Conservation (phyloP, 2,113 vertebrate species). For the Hemiscyllium ocellatum region DNA sequence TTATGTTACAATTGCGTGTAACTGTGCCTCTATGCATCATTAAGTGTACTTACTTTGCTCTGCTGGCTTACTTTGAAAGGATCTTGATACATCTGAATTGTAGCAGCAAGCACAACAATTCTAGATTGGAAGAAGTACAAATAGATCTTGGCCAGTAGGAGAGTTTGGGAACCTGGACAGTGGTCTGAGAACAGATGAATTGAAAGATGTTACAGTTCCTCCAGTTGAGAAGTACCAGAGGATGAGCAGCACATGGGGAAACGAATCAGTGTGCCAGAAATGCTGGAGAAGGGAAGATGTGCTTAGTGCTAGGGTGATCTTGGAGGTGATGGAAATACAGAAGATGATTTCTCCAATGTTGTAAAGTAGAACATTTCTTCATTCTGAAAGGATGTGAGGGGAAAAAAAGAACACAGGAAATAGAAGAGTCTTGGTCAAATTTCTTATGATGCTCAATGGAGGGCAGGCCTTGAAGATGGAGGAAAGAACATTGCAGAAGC, state of each 20-base stretch:
- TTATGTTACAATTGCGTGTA: background rate
- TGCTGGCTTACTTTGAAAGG: background rate
- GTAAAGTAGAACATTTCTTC: background rate
- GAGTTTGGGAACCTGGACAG: background rate
- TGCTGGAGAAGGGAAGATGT: background rate
- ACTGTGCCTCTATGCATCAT: background rate
- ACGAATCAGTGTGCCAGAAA: background rate
- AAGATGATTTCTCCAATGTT: background rate
- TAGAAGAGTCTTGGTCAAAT: background rate
- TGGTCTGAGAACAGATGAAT: background rate
- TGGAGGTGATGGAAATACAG: background rate
- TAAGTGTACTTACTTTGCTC: background rate
- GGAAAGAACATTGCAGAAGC: background rate
- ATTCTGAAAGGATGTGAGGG: background rate
- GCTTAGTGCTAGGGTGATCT: background rate
- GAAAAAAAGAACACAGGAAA: background rate
- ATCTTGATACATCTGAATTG: background rate
- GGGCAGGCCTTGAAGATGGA: background rate
- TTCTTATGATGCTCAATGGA: background rate
- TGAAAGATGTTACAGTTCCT: background rate
- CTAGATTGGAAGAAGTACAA: background rate
- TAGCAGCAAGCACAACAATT: background rate
- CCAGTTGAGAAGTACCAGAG: background rate
- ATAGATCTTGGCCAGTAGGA: background rate
- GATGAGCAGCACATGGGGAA: background rate